Conservation (phyloP, 2,797 vertebrate species). For the Pteropus rufus region DNA sequence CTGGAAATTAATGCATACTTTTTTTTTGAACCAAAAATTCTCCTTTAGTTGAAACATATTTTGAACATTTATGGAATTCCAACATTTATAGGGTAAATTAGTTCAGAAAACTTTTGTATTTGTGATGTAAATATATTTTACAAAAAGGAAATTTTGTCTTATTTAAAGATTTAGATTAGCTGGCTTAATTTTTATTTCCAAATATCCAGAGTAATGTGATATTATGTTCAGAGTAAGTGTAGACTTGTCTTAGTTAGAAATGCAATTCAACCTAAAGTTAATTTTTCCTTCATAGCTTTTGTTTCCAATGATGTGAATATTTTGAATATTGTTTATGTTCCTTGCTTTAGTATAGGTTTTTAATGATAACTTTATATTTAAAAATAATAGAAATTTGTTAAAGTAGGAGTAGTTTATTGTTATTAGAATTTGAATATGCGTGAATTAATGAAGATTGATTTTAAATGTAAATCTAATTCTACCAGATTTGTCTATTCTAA, state of each 20-base stretch:
- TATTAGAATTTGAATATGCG: neutral
- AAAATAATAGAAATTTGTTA: neutral
- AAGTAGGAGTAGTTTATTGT: neutral
- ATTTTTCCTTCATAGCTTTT: neutral
- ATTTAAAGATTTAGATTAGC: neutral
- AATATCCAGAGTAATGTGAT: neutral
- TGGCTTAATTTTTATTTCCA: conserved; percentile 1
- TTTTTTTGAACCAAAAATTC: neutral
- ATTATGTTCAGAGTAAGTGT: neutral
- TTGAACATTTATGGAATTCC: neutral
- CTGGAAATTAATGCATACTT: neutral
- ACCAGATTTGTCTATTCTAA: neutral
- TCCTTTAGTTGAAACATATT: neutral
- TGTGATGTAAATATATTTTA: neutral
- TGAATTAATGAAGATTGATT: neutral
- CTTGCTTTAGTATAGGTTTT: neutral
- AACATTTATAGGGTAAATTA: neutral
- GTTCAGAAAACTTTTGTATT: neutral
- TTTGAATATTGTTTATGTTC: neutral
- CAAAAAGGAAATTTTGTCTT: neutral
- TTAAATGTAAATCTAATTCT: neutral
- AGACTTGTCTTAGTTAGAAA: neutral
- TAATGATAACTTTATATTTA: neutral
- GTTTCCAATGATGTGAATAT: neutral
- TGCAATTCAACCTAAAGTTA: neutral